These are phyloP conservation scores for Onthophagus taurus DNA, from an alignment of 1,140 invertebrate genomes.

Conservation along the genomic window DNA sequence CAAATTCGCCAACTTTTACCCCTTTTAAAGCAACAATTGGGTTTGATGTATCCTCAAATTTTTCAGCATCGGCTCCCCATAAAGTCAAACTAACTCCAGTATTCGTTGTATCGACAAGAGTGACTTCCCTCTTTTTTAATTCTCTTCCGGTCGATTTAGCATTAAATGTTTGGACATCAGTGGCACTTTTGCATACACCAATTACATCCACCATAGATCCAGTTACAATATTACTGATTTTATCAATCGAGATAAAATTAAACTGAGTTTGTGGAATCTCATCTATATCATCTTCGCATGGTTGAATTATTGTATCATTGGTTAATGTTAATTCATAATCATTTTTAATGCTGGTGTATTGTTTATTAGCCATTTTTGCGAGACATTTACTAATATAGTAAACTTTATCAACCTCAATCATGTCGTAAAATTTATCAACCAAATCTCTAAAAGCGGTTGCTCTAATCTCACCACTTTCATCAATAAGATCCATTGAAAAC, in stretches of 20 bases:
- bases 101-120: slow-evolving; percentile 76
- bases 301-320: slow-evolving; percentile 66
- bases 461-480: slow-evolving; percentile 90
- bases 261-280: slow-evolving; percentile 72
- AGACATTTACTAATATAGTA: slow-evolving; percentile 77
- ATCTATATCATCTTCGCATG: slow-evolving; percentile 53
- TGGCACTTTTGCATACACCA: slow-evolving; percentile 71
- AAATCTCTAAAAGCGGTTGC: slow-evolving; percentile 89
- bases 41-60: slow-evolving; percentile 65
- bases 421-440: slow-evolving; percentile 84
- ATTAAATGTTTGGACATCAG: slow-evolving; percentile 64
- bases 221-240: slow-evolving; percentile 57
- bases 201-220: slow-evolving; percentile 78
- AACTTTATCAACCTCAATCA: slow-evolving; percentile 81
- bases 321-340: slow-evolving; percentile 94
- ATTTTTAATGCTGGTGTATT: slow-evolving; percentile 75
- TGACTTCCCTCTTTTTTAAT: slow-evolving; percentile 82
- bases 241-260: slow-evolving; percentile 69
- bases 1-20: slow-evolving; percentile 62
- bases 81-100: slow-evolving; percentile 66
- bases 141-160: slow-evolving; percentile 67
- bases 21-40: slow-evolving; percentile 80
- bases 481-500: slow-evolving; percentile 86
- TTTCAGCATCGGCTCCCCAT: slow-evolving; percentile 75
- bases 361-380: slow-evolving; percentile 88